Base-by-base conservation (phyloP, 2,888 invertebrate genomes). In the Chrysolina oricalcia region DNA sequence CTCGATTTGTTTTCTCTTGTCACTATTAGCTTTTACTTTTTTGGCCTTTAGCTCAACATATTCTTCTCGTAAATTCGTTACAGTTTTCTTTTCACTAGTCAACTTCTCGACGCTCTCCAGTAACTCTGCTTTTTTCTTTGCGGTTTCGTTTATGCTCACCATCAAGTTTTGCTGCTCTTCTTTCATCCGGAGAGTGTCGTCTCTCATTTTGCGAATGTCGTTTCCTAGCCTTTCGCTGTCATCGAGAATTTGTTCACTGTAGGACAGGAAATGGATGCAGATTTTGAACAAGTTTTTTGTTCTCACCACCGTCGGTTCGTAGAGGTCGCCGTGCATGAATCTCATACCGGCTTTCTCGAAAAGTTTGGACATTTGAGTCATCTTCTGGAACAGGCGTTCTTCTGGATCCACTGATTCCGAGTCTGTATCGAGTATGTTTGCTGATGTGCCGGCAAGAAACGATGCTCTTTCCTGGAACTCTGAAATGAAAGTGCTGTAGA, bases 401-500 rank as follows among this genome's bases (percentile, higher is more conserved):
- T 68, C 68, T 27, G 53, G 15, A 40, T 68, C 59, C n/a, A 15
- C 41, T 21, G 53, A 50, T 35, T 68, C 68, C 19, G 68, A 35
- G 15, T 48, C 50, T n/a, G 50, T 50, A 19, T 67, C 67, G 0
- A 50, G 15, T 8, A 67, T 8, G 13, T 13, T n/a, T 35, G 50
- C 1, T 13, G 68, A 68, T 53, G 68, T 19, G 13, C 68, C 68
- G 11, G 35, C 68, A 19, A 50, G 40, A 40, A 68, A 53, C 5
- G n/a, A 21, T 19, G 41, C 19, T 35, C n/a, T 40, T 19, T 68
- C 68, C 11, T 68, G 68, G 19, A 21, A 68, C 19, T 68, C 19
- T 10, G 68, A 40, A 15, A 68, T 68, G 56, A 68, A 68, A 13
- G 35, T 56, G 35, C 8, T 40, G n/a, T 68, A 68, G 68, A 68